These are phyloP conservation scores for Eulemur macaco DNA, from an alignment of 2,113 vertebrate species.

Conservation along the genomic window DNA sequence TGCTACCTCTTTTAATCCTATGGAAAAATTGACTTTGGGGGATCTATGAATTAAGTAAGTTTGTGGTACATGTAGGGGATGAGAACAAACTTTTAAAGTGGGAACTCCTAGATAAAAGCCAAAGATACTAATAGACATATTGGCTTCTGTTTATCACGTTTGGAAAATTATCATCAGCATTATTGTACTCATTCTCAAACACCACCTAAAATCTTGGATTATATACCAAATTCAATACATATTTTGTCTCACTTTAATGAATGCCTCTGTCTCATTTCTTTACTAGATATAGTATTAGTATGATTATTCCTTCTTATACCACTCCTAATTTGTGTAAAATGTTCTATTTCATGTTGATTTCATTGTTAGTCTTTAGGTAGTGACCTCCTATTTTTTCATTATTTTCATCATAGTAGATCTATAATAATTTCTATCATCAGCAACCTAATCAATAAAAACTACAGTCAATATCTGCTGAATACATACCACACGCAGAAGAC, in stretches of 20 bases:
- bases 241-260: not conserved
- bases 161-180: not conserved
- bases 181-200: not conserved
- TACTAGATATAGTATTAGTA: not conserved
- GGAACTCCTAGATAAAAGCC: not conserved
- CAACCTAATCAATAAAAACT: not conserved
- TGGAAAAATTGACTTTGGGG: not conserved
- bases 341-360: not conserved
- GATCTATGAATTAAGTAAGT: not conserved
- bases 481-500: not conserved
- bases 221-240: not conserved
- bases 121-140: not conserved
- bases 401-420: not conserved
- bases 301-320: not conserved
- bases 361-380: not conserved
- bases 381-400: not conserved
- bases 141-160: not conserved
- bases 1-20: not conserved
- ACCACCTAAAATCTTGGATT: not conserved
- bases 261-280: not conserved
- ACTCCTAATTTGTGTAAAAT: not conserved
- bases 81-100: not conserved
- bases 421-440: not conserved
- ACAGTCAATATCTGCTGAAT: not conserved
- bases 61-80: not conserved